A percentile compares a stretch with the other conserved stretches of the same genome.
Evolutionary conservation across 2,797 vertebrate genomes (phyloP).

Genomic region (Peromyscus nudipes): DNA sequence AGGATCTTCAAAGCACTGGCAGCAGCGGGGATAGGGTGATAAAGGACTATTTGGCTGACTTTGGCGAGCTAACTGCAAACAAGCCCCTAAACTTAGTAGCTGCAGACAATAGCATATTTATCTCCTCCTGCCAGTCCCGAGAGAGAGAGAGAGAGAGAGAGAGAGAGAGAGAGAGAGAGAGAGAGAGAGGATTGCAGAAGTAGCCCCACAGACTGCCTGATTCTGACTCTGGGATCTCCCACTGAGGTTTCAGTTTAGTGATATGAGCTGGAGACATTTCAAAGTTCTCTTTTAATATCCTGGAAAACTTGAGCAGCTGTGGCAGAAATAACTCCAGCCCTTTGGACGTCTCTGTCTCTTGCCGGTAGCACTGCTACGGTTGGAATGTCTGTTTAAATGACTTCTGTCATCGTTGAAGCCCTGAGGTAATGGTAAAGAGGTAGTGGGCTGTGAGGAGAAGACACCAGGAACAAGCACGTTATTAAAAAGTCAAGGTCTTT

Average conservation of each 20-base stretch:
- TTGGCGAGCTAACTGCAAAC: not conserved
- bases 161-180: not conserved
- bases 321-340: not conserved
- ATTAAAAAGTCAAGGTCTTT: not conserved
- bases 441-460: not conserved
- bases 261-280: not conserved
- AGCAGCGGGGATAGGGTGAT: too few species aligned
- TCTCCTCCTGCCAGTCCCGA: not conserved
- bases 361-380: not conserved
- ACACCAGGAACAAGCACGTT: not conserved
- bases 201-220: too few species aligned
- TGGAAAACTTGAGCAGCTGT: not conserved
- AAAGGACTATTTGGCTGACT: not conserved
- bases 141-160: not conserved
- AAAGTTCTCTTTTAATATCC: not conserved
- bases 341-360: not conserved
- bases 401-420: not conserved
- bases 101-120: not conserved
- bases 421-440: not conserved
- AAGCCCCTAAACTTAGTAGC: not conserved
- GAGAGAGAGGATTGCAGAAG: not conserved
- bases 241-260: not conserved
- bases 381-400: not conserved
- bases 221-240: not conserved
- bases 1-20: not conserved